Percentiles rank a stretch among this genome's conserved stretches.
phyloP scores from a whole-genome alignment of 2,888 invertebrate species.

The Cryptocephalus moraei region DNA sequence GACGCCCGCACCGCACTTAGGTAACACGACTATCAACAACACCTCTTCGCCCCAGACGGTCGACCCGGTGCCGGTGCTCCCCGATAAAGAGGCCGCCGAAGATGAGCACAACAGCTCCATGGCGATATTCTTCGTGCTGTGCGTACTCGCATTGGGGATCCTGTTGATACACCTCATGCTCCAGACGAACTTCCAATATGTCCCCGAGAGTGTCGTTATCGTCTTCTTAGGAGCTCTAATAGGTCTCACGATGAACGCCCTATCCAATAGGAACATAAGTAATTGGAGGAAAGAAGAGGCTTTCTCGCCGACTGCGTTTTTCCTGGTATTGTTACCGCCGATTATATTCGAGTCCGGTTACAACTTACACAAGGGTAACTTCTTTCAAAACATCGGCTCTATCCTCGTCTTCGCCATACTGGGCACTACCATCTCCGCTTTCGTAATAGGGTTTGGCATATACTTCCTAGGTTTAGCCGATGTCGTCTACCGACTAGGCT shows the following conservation, averaged over 20 bases:
- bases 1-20: not conserved
- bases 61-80: slow-evolving; percentile 72
- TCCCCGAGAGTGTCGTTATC: slow-evolving; percentile 96
- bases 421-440: slow-evolving; percentile 93
- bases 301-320: slow-evolving; percentile 97
- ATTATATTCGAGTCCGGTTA: slow-evolving; percentile 99
- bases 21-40: slow-evolving; percentile 1
- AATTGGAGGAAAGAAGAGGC: slow-evolving; percentile 97
- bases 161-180: slow-evolving; percentile 90
- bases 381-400: slow-evolving; percentile 97
- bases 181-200: slow-evolving; percentile 86
- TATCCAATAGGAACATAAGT: slow-evolving; percentile 80
- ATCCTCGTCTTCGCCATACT: slow-evolving; percentile 96
- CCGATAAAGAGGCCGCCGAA: slow-evolving; percentile 84
- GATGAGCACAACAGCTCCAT: slow-evolving; percentile 94
- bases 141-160: slow-evolving; percentile 89
- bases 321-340: slow-evolving; percentile 90
- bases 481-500: slow-evolving; percentile 83
- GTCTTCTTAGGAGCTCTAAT: slow-evolving; percentile 91
- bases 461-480: slow-evolving; percentile 87
- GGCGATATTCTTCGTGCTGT: slow-evolving; percentile 95
- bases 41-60: slow-evolving; percentile 41
- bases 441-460: slow-evolving; percentile 93
- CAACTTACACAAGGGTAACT: slow-evolving; percentile 95
- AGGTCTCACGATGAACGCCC: slow-evolving; percentile 80